Conservation (phyloP, 2,888 invertebrate species). For the Busseola fusca region DNA sequence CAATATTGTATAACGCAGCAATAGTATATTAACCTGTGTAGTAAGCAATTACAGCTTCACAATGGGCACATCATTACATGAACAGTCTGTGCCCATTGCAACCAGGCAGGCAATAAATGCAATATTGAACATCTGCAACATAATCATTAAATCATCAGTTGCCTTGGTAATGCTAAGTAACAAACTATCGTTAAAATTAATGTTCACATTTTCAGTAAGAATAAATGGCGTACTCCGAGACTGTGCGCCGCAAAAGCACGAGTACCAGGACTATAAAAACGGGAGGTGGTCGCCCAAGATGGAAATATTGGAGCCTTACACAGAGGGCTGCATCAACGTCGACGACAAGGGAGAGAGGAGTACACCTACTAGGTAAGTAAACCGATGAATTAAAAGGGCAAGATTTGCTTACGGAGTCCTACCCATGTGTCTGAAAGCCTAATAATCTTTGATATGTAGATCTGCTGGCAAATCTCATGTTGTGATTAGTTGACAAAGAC, state of each 20-base stretch:
- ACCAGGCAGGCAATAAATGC: not conserved
- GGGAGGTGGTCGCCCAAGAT: constrained; percentile 91
- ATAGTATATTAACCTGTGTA: constrained; percentile 14
- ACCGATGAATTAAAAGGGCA: not conserved
- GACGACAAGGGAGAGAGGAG: constrained; percentile 91
- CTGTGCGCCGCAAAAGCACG: constrained; percentile 93
- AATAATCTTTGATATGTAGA: not conserved
- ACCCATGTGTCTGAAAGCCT: not conserved
- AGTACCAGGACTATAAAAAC: constrained; percentile 89
- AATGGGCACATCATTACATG: constrained; percentile 27
- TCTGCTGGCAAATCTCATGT: not conserved
- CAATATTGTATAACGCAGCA: constrained; percentile 9
- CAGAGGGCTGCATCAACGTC: constrained; percentile 91
- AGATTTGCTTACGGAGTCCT: not conserved
- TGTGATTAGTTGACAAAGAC: not conserved
- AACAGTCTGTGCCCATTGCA: not conserved
- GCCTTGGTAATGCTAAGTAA: not conserved
- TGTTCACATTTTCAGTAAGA: constrained; percentile 82
- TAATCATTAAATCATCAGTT: constrained; percentile 3
- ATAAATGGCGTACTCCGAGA: constrained; percentile 90
- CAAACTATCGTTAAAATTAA: not conserved
- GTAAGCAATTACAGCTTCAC: constrained; percentile 16
- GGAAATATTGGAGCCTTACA: constrained; percentile 91
- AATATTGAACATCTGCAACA: constrained; percentile 21
- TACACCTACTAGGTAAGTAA: constrained; percentile 85